A percentile compares a stretch with the other conserved stretches of the same genome.
Evolutionary conservation across 2,113 vertebrate species (phyloP).

Genomic region (Arenaria interpres): DNA sequence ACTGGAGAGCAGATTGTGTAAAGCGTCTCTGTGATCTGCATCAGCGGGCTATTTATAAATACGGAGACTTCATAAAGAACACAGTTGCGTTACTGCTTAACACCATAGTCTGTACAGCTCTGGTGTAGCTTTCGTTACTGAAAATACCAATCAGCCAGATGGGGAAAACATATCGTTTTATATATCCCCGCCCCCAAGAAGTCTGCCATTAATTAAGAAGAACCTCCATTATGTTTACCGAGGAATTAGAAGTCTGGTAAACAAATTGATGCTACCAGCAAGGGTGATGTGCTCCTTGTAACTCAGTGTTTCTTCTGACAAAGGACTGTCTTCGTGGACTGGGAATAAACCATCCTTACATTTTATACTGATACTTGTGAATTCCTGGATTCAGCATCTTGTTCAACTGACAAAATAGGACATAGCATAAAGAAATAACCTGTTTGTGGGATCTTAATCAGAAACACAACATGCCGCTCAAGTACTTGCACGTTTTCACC

Average conservation of each 20-base stretch:
- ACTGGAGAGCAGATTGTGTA: constrained; percentile 66
- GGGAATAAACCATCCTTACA: constrained; percentile 18
- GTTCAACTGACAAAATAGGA: constrained; percentile 62
- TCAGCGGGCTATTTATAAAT: constrained; percentile 55
- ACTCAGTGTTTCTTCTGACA: constrained; percentile 55
- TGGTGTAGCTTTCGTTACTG: constrained; percentile 65
- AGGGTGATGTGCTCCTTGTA: constrained; percentile 25
- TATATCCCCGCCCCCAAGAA: constrained; percentile 56
- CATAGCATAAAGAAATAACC: constrained; percentile 49
- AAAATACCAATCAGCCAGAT: constrained; percentile 67
- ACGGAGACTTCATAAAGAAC: constrained; percentile 57
- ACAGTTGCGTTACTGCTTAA: constrained; percentile 41
- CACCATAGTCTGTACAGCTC: constrained; percentile 44
- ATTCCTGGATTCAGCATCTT: constrained; percentile 44
- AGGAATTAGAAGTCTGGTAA: constrained; percentile 68
- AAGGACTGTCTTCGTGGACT: constrained; percentile 56
- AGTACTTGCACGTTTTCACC: constrained; percentile 52
- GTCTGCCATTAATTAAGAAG: constrained; percentile 68
- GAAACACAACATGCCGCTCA: constrained; percentile 22
- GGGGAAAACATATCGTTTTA: constrained; percentile 57
- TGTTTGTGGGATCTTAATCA: constrained; percentile 36
- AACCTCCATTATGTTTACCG: constrained; percentile 62
- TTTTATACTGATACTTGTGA: constrained; percentile 29
- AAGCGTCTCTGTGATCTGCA: constrained; percentile 51
- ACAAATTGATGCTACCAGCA: constrained; percentile 64